These are phyloP conservation scores for Popillia japonica DNA, from an alignment of 1,140 invertebrate genomes.

Conservation along the genomic window DNA sequence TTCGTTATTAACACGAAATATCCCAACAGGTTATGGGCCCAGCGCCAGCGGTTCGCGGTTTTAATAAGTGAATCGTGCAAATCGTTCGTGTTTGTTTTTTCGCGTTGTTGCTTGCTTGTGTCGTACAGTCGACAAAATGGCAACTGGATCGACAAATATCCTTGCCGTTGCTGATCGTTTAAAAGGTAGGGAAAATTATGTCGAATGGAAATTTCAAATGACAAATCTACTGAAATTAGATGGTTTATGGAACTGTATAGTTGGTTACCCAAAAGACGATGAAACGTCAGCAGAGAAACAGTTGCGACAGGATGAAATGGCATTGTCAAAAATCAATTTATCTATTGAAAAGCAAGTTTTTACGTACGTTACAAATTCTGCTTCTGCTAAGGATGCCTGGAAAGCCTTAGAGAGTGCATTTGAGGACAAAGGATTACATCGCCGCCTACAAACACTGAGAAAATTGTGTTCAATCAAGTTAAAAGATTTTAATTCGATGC, in stretches of 20 bases:
- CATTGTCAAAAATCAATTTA: conserved; percentile 7
- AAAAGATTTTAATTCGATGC: conserved; percentile 40
- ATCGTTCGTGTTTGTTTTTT: conserved; percentile 1
- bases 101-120: neutral
- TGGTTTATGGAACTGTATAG: conserved; percentile 8
- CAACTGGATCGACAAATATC: neutral
- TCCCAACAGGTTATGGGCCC: conserved; percentile 15
- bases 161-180: neutral
- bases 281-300: neutral
- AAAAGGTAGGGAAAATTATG: neutral
- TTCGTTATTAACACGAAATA: neutral
- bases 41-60: neutral
- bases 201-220: conserved; percentile 22
- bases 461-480: conserved; percentile 44
- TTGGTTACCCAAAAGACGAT: neutral
- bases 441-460: conserved; percentile 16
- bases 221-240: conserved; percentile 12
- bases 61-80: neutral
- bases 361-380: neutral
- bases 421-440: conserved; percentile 36
- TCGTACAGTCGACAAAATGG: conserved; percentile 5
- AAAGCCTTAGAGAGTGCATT: conserved; percentile 32
- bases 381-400: conserved; percentile 19
- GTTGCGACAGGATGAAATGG: neutral
- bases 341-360: conserved; percentile 3